A percentile compares a stretch with the other conserved stretches of the same genome.
These are phyloP conservation scores for Rhinogobius similis DNA, from an alignment of 2,113 vertebrate species.

Conservation along the genomic window DNA sequence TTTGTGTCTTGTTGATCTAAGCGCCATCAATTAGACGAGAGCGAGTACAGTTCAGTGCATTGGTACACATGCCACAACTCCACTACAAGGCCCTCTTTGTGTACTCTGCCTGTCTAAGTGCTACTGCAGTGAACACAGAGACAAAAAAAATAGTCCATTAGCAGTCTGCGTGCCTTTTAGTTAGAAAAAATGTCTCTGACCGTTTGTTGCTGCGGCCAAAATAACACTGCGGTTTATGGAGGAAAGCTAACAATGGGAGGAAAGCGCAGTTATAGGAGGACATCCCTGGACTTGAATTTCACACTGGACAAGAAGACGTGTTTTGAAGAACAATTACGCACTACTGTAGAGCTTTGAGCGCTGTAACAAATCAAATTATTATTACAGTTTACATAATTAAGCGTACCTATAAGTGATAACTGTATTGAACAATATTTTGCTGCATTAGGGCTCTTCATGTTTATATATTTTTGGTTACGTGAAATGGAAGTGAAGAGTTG, in stretches of 20 bases:
- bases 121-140: conserved; percentile 67
- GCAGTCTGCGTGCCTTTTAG: conserved; percentile 60
- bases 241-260: conserved; percentile 78
- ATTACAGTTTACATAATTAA: conserved; percentile 11
- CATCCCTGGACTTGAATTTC: conserved; percentile 51
- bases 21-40: conserved; percentile 67
- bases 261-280: conserved; percentile 53
- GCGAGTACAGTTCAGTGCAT: conserved; percentile 67
- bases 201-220: conserved; percentile 71
- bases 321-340: conserved; percentile 40
- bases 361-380: conserved; percentile 30
- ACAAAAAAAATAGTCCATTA: conserved; percentile 68
- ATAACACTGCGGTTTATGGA: conserved; percentile 66
- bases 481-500: neutral
- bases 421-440: conserved; percentile 13
- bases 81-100: conserved; percentile 76
- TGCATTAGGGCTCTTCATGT: neutral
- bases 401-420: conserved; percentile 13
- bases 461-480: neutral
- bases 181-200: conserved; percentile 62
- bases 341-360: conserved; percentile 15
- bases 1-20: conserved; percentile 64
- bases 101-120: conserved; percentile 62
- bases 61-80: conserved; percentile 65
- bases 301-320: conserved; percentile 35